Evolutionary conservation across 37 sponge, comb jelly and placozoan genomes (phyloP).

Genomic region (Ianthella basta): DNA sequence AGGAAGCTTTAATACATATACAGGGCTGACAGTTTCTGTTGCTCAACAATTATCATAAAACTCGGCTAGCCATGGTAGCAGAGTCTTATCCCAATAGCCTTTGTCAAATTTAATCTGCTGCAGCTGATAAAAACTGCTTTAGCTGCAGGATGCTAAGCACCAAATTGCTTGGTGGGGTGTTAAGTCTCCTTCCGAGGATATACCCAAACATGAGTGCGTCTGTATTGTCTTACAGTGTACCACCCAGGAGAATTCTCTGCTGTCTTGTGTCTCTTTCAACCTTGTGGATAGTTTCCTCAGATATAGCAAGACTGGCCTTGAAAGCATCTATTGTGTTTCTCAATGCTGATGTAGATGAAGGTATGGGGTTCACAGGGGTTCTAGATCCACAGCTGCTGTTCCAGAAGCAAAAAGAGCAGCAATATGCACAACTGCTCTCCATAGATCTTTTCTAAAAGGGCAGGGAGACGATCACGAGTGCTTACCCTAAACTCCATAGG

Average conservation of each 20-base stretch:
- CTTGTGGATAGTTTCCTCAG: slow-evolving; percentile 14
- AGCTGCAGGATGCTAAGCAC: slow-evolving; percentile 51
- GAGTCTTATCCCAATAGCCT: slow-evolving; percentile 1
- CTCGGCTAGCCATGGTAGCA: background rate
- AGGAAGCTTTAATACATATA: background rate
- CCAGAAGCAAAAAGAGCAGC: slow-evolving; percentile 11
- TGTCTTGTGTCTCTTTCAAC: slow-evolving; percentile 44
- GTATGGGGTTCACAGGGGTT: background rate
- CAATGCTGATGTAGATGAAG: background rate
- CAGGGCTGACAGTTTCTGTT: background rate
- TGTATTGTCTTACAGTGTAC: slow-evolving; percentile 38
- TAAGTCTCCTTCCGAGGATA: slow-evolving; percentile 22
- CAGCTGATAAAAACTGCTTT: slow-evolving; percentile 35
- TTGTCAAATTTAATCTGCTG: slow-evolving; percentile 32
- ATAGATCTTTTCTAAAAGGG: slow-evolving; percentile 40
- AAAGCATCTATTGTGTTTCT: slow-evolving; percentile 17
- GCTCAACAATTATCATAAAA: slow-evolving; percentile 2
- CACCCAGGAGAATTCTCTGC: slow-evolving; percentile 42
- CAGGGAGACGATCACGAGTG: slow-evolving; percentile 14
- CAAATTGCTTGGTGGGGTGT: slow-evolving; percentile 50
- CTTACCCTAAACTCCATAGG: slow-evolving; percentile 45
- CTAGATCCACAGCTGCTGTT: background rate
- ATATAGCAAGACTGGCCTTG: slow-evolving; percentile 20
- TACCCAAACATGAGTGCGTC: slow-evolving; percentile 54
- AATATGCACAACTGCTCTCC: slow-evolving; percentile 45